These are phyloP conservation scores for Dioctria rufipes DNA, from an alignment of 2,888 invertebrate genomes.

Conservation along the genomic window DNA sequence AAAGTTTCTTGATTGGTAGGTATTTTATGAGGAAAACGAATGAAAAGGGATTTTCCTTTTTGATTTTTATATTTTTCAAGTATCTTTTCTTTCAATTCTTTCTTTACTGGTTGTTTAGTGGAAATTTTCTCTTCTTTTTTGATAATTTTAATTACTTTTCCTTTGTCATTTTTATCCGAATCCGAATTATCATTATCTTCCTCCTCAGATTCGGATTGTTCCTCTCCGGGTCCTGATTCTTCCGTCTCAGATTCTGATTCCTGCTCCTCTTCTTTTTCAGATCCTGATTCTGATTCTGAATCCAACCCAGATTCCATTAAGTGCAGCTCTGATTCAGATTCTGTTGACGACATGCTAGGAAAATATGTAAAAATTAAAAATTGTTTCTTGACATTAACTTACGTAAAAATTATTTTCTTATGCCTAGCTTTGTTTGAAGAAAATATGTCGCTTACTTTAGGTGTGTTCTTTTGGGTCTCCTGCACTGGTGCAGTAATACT, in stretches of 20 bases:
- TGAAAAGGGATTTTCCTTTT: constrained; percentile 6
- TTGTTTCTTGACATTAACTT: too few species aligned
- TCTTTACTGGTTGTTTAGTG: neutral
- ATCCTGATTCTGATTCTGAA: neutral
- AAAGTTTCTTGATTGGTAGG: neutral
- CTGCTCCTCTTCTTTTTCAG: neutral
- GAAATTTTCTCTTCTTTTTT: neutral
- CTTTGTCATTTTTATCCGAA: too few species aligned
- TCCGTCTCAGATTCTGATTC: too few species aligned
- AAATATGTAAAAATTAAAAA: too few species aligned
- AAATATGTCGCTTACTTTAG: too few species aligned
- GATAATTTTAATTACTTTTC: too few species aligned
- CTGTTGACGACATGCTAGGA: neutral
- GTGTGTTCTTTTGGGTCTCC: too few species aligned
- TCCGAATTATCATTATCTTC: neutral
- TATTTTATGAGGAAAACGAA: constrained; percentile 18
- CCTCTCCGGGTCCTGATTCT: neutral
- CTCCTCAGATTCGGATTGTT: too few species aligned
- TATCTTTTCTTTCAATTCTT: neutral
- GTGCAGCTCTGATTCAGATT: constrained; percentile 1
- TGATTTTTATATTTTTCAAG: neutral
- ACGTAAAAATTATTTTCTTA: too few species aligned
- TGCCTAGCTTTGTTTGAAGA: too few species aligned
- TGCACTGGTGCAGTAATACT: too few species aligned
- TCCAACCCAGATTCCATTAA: too few species aligned